Percentiles rank a stretch among this genome's conserved stretches.
phyloP scores from a whole-genome alignment of 2,888 invertebrate species.

The Lepidocyrtinus sp. region DNA sequence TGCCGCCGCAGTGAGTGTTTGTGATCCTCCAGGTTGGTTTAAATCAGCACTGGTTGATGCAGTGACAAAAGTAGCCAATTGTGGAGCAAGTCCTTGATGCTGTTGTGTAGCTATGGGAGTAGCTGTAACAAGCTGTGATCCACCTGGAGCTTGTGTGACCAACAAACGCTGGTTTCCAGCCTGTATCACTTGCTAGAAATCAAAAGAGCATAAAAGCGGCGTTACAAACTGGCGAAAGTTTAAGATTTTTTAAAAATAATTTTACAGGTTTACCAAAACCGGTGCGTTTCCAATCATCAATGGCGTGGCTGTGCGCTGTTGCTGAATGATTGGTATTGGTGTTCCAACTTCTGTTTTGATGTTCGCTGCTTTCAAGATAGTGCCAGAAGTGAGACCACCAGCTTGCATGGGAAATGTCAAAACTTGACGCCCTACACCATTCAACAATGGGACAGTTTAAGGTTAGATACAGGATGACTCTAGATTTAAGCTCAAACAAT shows the following conservation, averaged over 20 bases:
- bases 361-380: constrained; percentile 68
- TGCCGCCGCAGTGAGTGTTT: constrained; percentile 43
- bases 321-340: constrained; percentile 44
- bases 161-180: constrained; percentile 68
- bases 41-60: constrained; percentile 53
- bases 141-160: constrained; percentile 66
- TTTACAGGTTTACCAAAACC: constrained; percentile 61
- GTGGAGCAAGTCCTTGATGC: constrained; percentile 53
- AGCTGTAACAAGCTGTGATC: constrained; percentile 65
- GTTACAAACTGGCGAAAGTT: neutral
- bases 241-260: constrained; percentile 6
- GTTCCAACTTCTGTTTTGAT: constrained; percentile 62
- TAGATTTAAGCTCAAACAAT: neutral
- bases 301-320: constrained; percentile 59
- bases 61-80: constrained; percentile 60
- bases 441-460: neutral
- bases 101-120: constrained; percentile 31
- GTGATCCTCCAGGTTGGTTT: constrained; percentile 64
- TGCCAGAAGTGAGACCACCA: constrained; percentile 62
- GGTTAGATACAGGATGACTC: neutral
- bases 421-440: constrained; percentile 68
- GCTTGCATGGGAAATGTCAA: constrained; percentile 70
- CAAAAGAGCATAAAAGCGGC: neutral
- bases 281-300: constrained; percentile 60
- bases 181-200: constrained; percentile 68